Base-by-base conservation (phyloP, 2,113 vertebrate species). In the Pagrus major region DNA sequence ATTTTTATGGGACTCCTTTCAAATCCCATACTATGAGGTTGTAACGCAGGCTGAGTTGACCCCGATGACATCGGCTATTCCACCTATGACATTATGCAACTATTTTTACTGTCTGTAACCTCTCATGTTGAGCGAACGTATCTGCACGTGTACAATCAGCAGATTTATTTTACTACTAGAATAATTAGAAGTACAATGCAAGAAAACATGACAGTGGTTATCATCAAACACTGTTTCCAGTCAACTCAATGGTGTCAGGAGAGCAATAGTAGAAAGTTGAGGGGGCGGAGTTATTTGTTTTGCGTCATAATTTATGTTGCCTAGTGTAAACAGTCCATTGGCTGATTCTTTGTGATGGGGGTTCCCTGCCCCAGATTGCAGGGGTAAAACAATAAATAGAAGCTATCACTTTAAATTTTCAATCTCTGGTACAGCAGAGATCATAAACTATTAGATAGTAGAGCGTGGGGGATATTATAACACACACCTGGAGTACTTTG, bases 301-400 rank as follows among this genome's bases (percentile, higher is more conserved):
- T 46, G 51, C 89, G 88, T 91, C 87, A 92, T 73, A 29, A 35
- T 75, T 54, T 64, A 61, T 83, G 55, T 37, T 74, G 80, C 80
- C 56, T 6, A 92, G 90, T 94, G 91, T 88, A 89, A 89, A 79
- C 75, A 73, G 55, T 39, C 74, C 47, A 95, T 95, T 94, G 94
- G 94, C 76, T 83, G 58, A 41, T 25, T 23, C 3, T 20, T 14
- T 33, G 85, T 75, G 84, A 92, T 83, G 88, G 94, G 93, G 94
- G 85, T 88, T 92, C 88, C 91, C 86, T 73, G 76, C 71, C 86
- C 93, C 74, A 86, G 81, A 91, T 61, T 78, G 91, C 93, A 94
- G 93, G 93, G 93, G 92, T 93, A 90, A 87, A 92, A 94, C 92
- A 93, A 95, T 94, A 93, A 94, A 93, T 88, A 86, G 89, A 82